Evolutionary conservation across 2,797 vertebrate species (phyloP), one percentile per base, ranked within the genome.

Genomic region (Myotis myotis): DNA sequence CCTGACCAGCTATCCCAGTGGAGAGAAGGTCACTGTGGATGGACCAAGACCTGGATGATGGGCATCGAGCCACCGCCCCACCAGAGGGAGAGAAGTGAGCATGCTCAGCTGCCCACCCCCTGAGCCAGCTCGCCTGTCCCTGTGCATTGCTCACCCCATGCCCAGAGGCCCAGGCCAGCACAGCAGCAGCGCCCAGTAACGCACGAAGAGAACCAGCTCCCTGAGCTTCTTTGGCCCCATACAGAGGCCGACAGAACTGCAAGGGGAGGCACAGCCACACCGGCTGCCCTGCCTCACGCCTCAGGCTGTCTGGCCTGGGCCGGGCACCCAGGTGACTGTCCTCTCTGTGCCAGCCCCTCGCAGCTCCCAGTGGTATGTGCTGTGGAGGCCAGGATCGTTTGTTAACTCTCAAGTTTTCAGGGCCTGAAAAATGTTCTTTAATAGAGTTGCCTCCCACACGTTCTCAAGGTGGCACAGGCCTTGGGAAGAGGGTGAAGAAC

Each of bases 71-170:
- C 28, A 2, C 4, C 22, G 15, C 75, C 8, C 38, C 0, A 0
- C 51, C 41, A 0, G 38, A 91, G 47, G 79, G 66, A 85, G 64
- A 22, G 23, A n/a, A 4, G 6, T 1, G 9, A 80, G 33, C 86
- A 90, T 22, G 92, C 62, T 87, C 85, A 90, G 94, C 53, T 79
- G 92, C 92, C 97, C 96, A 95, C 96, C 23, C 28, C 60, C 11
- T 44, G 8, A 30, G 25, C 60, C 28, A 30, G 60, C 60, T 30
- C 25, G 12, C 96, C 83, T 47, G 91, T 91, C 82, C 23, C 70
- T 5, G n/a, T 0, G 3, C 78, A 79, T 92, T 93, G 95, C 96
- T 97, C 95, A 80, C 76, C 89, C 87, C 96, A 41, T 20, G 30
- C 78, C 94, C 87, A n/a, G 30, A 4, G 60, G 60, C 60, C 62